Percentiles rank a stretch among this genome's conserved stretches.
Evolutionary conservation across 2,888 invertebrate species (phyloP).

Genomic region (Rhamnusium bicolor): DNA sequence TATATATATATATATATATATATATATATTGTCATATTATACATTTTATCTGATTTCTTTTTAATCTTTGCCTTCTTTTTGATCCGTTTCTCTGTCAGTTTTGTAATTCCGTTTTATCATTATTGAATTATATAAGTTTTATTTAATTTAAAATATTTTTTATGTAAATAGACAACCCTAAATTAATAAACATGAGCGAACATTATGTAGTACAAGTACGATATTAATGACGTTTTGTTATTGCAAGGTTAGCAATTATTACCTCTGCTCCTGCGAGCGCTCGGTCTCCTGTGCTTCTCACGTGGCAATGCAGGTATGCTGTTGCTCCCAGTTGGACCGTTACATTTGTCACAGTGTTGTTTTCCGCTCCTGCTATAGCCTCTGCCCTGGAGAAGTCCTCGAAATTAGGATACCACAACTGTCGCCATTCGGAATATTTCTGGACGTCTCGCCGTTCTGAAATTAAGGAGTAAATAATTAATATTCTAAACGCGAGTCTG

Average conservation of each 20-base stretch:
- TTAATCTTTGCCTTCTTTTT: too few species aligned
- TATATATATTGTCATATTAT: too few species aligned
- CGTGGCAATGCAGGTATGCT: slow-evolving; percentile 87
- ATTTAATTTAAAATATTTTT: too few species aligned
- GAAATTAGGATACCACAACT: slow-evolving; percentile 76
- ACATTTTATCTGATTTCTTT: too few species aligned
- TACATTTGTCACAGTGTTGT: slow-evolving; percentile 84
- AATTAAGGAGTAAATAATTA: slow-evolving; percentile 44
- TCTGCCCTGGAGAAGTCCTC: slow-evolving; percentile 71
- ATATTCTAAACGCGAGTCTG: neutral
- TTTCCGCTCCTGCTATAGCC: slow-evolving; percentile 74
- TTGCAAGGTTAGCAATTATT: slow-evolving; percentile 41
- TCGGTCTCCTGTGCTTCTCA: slow-evolving; percentile 83
- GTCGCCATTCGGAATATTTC: slow-evolving; percentile 75
- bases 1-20: too few species aligned
- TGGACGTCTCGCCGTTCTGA: slow-evolving; percentile 63
- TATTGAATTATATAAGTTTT: too few species aligned
- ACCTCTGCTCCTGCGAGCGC: slow-evolving; percentile 71
- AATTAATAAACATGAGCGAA: neutral
- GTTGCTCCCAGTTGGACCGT: slow-evolving; percentile 85
- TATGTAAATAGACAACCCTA: neutral
- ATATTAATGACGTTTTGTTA: neutral
- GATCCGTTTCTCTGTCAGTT: too few species aligned
- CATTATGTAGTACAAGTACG: neutral
- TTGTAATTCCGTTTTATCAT: too few species aligned